Percentiles rank a stretch among this genome's conserved stretches.
These are phyloP conservation scores for Bradypodion ventrale DNA, from an alignment of 2,797 vertebrate species.

Conservation along the genomic window DNA sequence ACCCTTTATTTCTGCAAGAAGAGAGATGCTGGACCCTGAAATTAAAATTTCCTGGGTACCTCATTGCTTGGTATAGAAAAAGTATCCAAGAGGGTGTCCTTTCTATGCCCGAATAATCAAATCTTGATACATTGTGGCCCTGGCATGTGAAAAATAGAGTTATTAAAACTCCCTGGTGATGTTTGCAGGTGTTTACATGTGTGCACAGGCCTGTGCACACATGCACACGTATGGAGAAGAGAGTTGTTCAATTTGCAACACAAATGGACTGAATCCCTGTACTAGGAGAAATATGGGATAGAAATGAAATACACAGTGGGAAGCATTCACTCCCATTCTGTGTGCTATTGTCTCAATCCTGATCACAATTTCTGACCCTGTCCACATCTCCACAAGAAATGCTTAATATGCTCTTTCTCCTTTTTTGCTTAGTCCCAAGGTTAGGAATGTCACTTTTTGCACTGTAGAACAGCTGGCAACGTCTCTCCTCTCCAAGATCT, in stretches of 20 bases:
- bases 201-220: too few relatives aligned
- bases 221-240: too few relatives aligned
- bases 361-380: too few relatives aligned
- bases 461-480: not conserved
- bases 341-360: not conserved
- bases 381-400: too few relatives aligned
- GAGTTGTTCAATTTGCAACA: too few relatives aligned
- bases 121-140: not conserved
- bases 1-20: not conserved
- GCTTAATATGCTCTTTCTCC: too few relatives aligned
- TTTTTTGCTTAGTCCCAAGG: too few relatives aligned
- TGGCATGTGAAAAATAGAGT: too few relatives aligned
- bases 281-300: too few relatives aligned
- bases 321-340: too few relatives aligned
- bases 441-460: not conserved
- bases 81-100: not conserved
- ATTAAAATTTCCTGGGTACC: not conserved
- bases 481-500: not conserved
- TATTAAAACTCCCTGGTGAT: not conserved
- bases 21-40: not conserved
- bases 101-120: not conserved
- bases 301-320: too few relatives aligned
- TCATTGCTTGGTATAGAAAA: not conserved
- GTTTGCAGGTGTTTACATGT: not conserved
- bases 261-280: too few relatives aligned